Conservation (phyloP, 2,888 invertebrate genomes). For the Proisotoma minuta region DNA sequence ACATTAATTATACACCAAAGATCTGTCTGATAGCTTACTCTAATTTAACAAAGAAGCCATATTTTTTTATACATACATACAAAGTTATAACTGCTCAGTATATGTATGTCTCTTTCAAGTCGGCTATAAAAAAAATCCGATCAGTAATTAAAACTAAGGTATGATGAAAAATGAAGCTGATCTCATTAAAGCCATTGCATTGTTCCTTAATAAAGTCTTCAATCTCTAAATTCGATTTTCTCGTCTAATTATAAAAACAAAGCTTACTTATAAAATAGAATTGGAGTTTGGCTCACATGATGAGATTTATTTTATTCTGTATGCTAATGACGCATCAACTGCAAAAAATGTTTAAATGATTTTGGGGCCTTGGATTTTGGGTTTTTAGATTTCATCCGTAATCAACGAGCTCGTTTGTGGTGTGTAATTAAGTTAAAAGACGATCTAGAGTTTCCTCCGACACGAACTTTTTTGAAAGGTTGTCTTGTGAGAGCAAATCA, state of each 20-base stretch:
- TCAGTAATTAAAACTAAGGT: too few relatives aligned
- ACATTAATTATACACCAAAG: not conserved
- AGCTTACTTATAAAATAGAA: not conserved
- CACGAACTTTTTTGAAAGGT: constrained; percentile 35
- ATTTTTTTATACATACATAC: not conserved
- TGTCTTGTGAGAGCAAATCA: constrained; percentile 39
- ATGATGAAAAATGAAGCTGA: too few relatives aligned
- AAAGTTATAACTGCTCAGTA: too few relatives aligned
- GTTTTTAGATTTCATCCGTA: not conserved
- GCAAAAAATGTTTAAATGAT: not conserved
- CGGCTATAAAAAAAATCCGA: not conserved
- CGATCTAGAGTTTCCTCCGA: constrained; percentile 25
- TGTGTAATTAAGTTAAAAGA: constrained; percentile 24
- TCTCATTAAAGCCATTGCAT: too few relatives aligned
- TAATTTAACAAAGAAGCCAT: not conserved
- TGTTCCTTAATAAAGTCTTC: too few relatives aligned
- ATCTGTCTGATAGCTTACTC: not conserved
- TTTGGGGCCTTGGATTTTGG: not conserved
- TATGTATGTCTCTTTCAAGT: not conserved
- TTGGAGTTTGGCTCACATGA: not conserved
- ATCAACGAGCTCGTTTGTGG: too few relatives aligned
- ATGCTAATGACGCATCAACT: not conserved
- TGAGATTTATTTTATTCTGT: constrained; percentile 1
- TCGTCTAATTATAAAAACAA: too few relatives aligned
- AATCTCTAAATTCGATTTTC: too few relatives aligned